A percentile compares a stretch with the other conserved stretches of the same genome.
Evolutionary conservation across 1,140 invertebrate genomes (phyloP).

Genomic region (Euglossa dilemma): DNA sequence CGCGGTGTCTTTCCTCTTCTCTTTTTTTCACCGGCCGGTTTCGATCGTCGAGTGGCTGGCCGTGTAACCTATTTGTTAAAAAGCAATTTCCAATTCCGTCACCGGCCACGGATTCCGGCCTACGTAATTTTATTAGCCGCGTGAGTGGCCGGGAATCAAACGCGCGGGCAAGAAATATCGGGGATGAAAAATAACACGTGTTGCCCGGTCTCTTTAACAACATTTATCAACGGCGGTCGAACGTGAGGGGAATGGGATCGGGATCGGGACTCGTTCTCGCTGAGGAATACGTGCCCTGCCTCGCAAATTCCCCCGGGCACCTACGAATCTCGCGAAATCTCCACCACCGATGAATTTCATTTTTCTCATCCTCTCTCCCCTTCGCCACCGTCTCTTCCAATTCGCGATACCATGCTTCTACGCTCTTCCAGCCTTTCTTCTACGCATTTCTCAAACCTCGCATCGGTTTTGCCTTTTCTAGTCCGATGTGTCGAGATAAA

Average conservation of each 20-base stretch:
- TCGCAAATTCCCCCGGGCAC: background rate
- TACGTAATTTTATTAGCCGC: background rate
- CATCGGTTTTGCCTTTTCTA: no score
- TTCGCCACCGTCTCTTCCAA: no score
- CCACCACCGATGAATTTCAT: constrained; percentile 10
- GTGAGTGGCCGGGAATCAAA: background rate
- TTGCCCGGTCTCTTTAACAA: constrained; percentile 18
- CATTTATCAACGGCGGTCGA: constrained; percentile 23
- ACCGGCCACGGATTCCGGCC: background rate
- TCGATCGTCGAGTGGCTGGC: no score
- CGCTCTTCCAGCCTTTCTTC: no score
- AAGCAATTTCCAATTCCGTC: background rate
- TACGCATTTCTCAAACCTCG: no score
- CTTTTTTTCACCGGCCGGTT: no score
- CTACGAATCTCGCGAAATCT: constrained; percentile 15
- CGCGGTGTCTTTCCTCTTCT: no score
- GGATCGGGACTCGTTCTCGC: background rate
- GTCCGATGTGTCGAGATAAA: no score
- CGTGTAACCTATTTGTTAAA: no score
- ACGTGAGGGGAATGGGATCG: constrained; percentile 19
- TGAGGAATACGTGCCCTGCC: constrained; percentile 14
- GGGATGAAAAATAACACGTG: constrained; percentile 8
- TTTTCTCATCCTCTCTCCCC: background rate
- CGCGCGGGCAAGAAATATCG: background rate
- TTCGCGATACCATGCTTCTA: no score